Percentiles rank a stretch among this genome's conserved stretches.
These are phyloP conservation scores for Nematostella vectensis DNA, from an alignment of 92 coral and sea anemone species.

Conservation along the genomic window DNA sequence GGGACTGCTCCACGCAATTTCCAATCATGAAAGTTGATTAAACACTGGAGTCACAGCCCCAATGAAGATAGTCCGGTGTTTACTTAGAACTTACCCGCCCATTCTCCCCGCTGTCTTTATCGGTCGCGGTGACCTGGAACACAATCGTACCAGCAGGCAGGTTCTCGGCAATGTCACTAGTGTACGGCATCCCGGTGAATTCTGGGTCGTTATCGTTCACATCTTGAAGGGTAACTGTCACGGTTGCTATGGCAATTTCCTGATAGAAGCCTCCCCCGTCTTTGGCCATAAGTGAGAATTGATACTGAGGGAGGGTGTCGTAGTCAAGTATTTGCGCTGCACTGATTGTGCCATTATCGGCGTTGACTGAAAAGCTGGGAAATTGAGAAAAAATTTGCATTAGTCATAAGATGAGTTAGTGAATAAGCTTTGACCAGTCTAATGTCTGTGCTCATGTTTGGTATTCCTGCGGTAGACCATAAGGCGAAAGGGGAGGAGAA, in stretches of 20 bases:
- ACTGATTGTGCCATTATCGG: conserved; percentile 57
- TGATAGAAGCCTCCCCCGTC: conserved; percentile 82
- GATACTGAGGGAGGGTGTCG: conserved; percentile 36
- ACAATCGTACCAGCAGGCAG: conserved; percentile 21
- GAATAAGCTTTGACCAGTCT: no score
- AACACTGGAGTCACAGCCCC: no score
- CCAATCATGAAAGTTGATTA: no score
- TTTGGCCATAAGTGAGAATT: conserved; percentile 55
- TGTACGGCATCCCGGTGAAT: conserved; percentile 43
- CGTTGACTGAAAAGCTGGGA: conserved; percentile 69
- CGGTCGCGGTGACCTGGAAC: conserved; percentile 55
- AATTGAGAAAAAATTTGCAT: neutral
- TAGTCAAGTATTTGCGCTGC: conserved; percentile 58
- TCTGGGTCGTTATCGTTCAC: conserved; percentile 72
- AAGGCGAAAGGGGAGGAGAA: no score
- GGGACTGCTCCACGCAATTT: no score
- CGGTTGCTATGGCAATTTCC: conserved; percentile 32
- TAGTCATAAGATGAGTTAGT: neutral
- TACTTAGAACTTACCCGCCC: conserved; percentile 42
- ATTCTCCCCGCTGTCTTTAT: conserved; percentile 53
- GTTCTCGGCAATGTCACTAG: conserved; percentile 50
- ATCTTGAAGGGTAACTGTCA: conserved; percentile 43
- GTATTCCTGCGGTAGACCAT: no score
- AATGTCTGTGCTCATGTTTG: neutral
- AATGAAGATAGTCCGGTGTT: no score